A percentile compares a stretch with the other conserved stretches of the same genome.
These are phyloP conservation scores for Watsonalla binaria DNA, from an alignment of 2,888 invertebrate genomes.

Conservation along the genomic window DNA sequence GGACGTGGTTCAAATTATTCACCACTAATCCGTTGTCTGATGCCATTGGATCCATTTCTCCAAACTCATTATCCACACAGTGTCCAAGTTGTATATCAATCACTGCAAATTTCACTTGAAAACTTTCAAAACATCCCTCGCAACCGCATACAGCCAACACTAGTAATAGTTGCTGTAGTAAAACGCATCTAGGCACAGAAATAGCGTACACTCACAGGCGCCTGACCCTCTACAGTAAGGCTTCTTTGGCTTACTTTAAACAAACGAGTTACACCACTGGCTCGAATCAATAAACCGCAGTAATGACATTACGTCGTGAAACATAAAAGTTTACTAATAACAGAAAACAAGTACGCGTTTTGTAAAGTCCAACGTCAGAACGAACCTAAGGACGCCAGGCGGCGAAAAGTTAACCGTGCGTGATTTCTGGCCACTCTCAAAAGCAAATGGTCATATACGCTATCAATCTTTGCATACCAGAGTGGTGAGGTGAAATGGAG, in stretches of 20 bases:
- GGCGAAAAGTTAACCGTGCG: constrained; percentile 76
- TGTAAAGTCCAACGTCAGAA: constrained; percentile 52
- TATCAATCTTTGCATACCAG: constrained; percentile 80
- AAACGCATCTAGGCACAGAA: constrained; percentile 44
- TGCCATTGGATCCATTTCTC: constrained; percentile 68
- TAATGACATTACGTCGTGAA: constrained; percentile 55
- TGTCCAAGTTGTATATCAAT: constrained; percentile 22
- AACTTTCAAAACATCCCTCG: constrained; percentile 27
- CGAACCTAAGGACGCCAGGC: constrained; percentile 73
- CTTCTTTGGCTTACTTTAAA: constrained; percentile 54
- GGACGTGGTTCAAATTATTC: constrained; percentile 75
- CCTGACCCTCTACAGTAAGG: constrained; percentile 43
- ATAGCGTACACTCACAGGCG: constrained; percentile 37
- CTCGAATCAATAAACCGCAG: constrained; percentile 52
- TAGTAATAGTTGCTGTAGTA: constrained; percentile 37
- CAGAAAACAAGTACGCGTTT: constrained; percentile 39
- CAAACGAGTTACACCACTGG: constrained; percentile 46
- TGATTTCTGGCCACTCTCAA: constrained; percentile 76
- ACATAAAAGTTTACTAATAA: constrained; percentile 38
- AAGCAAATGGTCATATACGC: constrained; percentile 78
- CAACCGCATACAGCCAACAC: constrained; percentile 10
- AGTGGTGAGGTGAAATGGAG: constrained; percentile 69
- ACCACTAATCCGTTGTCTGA: constrained; percentile 71
- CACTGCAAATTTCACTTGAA: constrained; percentile 45
- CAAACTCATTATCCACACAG: constrained; percentile 56